Percentiles rank a stretch among this genome's conserved stretches.
Evolutionary conservation across 2,113 vertebrate species (phyloP).

Genomic region (Crotalus viridis): DNA sequence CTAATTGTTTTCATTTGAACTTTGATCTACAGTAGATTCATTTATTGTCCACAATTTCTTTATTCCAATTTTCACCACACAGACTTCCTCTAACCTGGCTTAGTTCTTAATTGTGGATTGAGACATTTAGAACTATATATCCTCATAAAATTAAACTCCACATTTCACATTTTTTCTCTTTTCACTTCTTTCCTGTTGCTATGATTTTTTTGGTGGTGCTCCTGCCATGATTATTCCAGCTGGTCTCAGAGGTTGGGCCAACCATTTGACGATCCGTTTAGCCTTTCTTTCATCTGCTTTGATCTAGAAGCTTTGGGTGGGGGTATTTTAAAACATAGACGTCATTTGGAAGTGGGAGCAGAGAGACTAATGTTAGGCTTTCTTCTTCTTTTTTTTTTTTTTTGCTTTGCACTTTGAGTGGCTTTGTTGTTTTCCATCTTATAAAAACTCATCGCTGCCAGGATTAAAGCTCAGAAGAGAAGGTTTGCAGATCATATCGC

Average conservation of each 20-base stretch:
- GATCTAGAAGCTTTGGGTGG: slow-evolving; percentile 56
- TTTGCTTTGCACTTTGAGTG: slow-evolving; percentile 39
- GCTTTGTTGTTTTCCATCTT: slow-evolving; percentile 68
- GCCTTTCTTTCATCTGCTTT: slow-evolving; percentile 52
- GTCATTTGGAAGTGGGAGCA: slow-evolving; percentile 56
- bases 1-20: neutral
- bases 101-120: slow-evolving; percentile 2
- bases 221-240: slow-evolving; percentile 38
- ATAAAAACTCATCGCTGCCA: slow-evolving; percentile 65
- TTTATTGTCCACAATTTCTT: neutral
- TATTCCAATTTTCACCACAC: neutral
- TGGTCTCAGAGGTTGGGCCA: slow-evolving; percentile 32
- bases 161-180: neutral
- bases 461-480: slow-evolving; percentile 60
- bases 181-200: slow-evolving; percentile 37
- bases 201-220: slow-evolving; percentile 16
- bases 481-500: slow-evolving; percentile 57
- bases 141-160: neutral
- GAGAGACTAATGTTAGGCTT: slow-evolving; percentile 48
- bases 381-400: slow-evolving; percentile 47
- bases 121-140: neutral
- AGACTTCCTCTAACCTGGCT: neutral
- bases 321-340: slow-evolving; percentile 59
- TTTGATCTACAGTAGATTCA: neutral
- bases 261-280: slow-evolving; percentile 46